A percentile compares a stretch with the other conserved stretches of the same genome.
Evolutionary conservation across 2,797 vertebrate genomes (phyloP).

Genomic region (Hylomyscus alleni): DNA sequence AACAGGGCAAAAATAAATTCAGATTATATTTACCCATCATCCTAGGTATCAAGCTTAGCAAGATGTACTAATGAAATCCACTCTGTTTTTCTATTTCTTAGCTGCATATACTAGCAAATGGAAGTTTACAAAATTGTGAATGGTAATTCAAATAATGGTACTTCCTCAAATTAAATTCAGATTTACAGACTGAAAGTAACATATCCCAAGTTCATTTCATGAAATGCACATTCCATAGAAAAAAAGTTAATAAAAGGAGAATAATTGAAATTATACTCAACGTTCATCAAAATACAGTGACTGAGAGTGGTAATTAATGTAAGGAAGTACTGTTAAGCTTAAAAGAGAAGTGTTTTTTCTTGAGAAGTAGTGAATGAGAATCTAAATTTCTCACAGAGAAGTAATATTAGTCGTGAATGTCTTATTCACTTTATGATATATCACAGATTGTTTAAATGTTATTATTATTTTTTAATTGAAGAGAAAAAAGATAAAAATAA

Average conservation of each 20-base stretch:
- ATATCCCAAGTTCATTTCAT: background rate
- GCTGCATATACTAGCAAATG: background rate
- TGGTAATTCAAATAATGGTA: fast-evolving
- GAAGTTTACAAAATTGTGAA: background rate
- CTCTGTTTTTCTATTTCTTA: background rate
- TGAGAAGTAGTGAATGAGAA: too few species aligned
- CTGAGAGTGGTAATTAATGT: too few species aligned
- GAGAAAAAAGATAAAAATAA: too few species aligned
- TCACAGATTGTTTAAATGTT: too few species aligned
- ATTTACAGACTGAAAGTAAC: background rate
- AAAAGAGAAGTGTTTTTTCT: too few species aligned
- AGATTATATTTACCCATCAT: background rate
- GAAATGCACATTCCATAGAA: background rate
- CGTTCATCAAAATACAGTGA: background rate
- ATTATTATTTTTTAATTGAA: too few species aligned
- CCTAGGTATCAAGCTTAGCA: background rate
- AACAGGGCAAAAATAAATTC: conserved; percentile 13
- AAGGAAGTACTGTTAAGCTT: too few species aligned
- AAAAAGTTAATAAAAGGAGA: background rate
- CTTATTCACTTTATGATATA: too few species aligned
- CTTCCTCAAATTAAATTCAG: background rate
- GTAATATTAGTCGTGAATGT: too few species aligned
- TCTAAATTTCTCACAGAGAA: too few species aligned
- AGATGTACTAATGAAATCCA: background rate
- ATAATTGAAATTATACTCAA: background rate